These are phyloP conservation scores for Harpegnathos saltator DNA, from an alignment of 1,140 invertebrate genomes.

Conservation along the genomic window DNA sequence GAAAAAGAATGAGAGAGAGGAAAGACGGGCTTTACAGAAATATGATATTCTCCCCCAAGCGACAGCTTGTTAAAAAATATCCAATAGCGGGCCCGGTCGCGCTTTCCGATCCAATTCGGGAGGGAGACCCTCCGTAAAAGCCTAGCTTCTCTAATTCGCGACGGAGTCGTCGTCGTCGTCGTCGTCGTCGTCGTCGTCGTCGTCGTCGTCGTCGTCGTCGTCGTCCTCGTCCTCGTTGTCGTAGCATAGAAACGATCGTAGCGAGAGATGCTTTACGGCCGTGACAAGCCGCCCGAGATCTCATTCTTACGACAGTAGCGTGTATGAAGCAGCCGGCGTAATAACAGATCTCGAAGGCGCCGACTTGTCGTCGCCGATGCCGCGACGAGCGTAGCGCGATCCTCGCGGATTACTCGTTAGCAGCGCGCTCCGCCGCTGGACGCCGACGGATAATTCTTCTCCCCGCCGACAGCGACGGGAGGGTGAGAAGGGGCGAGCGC, in stretches of 20 bases:
- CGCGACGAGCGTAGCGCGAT: constrained; percentile 11
- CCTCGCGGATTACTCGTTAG: constrained; percentile 32
- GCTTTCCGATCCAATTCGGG: constrained; percentile 72
- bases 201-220: constrained; percentile 16
- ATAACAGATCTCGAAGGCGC: not conserved
- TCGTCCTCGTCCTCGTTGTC: too few species aligned
- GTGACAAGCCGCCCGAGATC: not conserved
- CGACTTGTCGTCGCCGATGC: not conserved
- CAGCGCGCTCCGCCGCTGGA: constrained; percentile 21
- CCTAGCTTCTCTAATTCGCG: constrained; percentile 74
- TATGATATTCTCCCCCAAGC: constrained; percentile 79
- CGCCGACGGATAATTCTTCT: constrained; percentile 47
- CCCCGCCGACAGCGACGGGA: constrained; percentile 38
- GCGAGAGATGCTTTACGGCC: constrained; percentile 1
- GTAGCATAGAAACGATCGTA: constrained; percentile 35
- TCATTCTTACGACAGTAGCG: not conserved
- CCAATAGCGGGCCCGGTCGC: constrained; percentile 70
- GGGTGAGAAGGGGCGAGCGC: too few species aligned
- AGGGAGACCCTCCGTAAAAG: constrained; percentile 68
- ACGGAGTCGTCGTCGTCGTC: constrained; percentile 49
- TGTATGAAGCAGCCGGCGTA: too few species aligned
- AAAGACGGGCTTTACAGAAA: constrained; percentile 78
- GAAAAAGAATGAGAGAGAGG: constrained; percentile 2
- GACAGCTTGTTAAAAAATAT: constrained; percentile 82
- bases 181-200: constrained; percentile 20